Evolutionary conservation across 2,113 vertebrate genomes (phyloP).

Genomic region (Pseudorectes ferrugineus): DNA sequence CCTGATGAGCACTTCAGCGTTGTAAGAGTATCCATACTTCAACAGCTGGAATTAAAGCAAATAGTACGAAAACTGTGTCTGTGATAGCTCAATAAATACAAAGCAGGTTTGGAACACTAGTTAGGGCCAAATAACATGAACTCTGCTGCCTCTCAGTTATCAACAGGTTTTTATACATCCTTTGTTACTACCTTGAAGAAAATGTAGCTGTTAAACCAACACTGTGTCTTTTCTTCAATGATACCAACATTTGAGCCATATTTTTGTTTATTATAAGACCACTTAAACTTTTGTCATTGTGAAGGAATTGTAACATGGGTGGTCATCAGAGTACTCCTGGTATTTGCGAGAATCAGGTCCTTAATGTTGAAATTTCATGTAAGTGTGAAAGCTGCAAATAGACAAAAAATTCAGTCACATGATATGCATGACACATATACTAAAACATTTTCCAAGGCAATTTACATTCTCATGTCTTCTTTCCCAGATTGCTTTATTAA

Average conservation of each 20-base stretch:
- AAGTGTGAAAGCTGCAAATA: not conserved
- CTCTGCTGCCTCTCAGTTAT: not conserved
- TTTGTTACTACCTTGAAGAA: not conserved
- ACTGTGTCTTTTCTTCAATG: not conserved
- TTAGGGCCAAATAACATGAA: not conserved
- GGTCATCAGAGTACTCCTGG: not conserved
- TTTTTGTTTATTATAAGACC: not conserved
- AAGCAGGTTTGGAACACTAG: not conserved
- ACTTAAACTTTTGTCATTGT: not conserved
- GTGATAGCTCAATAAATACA: not conserved
- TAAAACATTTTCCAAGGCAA: not conserved
- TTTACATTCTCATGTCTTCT: not conserved
- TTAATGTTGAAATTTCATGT: not conserved
- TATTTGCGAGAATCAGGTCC: not conserved
- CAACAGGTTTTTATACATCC: not conserved
- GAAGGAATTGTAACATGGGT: not conserved
- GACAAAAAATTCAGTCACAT: not conserved
- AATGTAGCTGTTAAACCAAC: not conserved
- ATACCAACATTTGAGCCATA: not conserved
- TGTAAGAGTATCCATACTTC: not conserved
- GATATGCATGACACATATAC: not conserved
- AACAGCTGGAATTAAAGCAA: conserved; percentile 14
- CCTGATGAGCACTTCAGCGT: fast-evolving
- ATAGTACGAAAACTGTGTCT: conserved; percentile 3
- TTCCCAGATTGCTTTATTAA: not conserved